Evolutionary conservation across 2,888 invertebrate genomes (phyloP), one percentile per base, ranked within the genome.

Genomic region (Agrochola lychnidis): DNA sequence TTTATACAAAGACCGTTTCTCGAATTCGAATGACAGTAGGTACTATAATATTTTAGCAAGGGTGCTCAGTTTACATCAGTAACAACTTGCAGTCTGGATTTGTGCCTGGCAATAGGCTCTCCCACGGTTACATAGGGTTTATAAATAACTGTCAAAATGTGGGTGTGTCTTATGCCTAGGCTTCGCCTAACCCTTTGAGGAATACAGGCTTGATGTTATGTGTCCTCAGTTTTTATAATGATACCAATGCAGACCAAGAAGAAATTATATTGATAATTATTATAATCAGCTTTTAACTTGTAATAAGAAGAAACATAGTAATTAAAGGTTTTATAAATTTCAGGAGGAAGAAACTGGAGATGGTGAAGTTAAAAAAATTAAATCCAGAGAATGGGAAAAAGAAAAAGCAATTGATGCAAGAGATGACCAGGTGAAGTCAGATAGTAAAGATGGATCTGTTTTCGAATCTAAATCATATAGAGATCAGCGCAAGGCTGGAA

Each of bases 311-410:
- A 45, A 40, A 16, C 16, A 61, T 25, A 36, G 22, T 53, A 64
- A 71, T 19, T 25, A 16, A 36, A 40, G 1, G 2, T 51, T 63
- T 51, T 14, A 53, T 72, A 48, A 70, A 74, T 93, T 93, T 70
- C 82, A 96, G 96, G 96, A 97, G 82, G 97, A 97, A 89, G 96
- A 97, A 73, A 85, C 79, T 81, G 92, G 88, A 57, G 97, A 97
- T 61, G 94, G 92, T 84, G 97, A 97, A 79, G 92, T 96, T 16
- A 97, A 96, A 83, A 96, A 95, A 91, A 95, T 97, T 12, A 97
- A 96, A 89, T 91, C 95, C 12, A 92, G 96, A 74, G 97, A 97
- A 72, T 96, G 95, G 94, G 97, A 97, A 75, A 95, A 94, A 87
- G 95, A 96, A 70, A 96, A 95, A 89, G 83, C 89, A 57, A 85